Base-by-base conservation (phyloP, 2,113 vertebrate genomes). In the Grammomys surdaster region DNA sequence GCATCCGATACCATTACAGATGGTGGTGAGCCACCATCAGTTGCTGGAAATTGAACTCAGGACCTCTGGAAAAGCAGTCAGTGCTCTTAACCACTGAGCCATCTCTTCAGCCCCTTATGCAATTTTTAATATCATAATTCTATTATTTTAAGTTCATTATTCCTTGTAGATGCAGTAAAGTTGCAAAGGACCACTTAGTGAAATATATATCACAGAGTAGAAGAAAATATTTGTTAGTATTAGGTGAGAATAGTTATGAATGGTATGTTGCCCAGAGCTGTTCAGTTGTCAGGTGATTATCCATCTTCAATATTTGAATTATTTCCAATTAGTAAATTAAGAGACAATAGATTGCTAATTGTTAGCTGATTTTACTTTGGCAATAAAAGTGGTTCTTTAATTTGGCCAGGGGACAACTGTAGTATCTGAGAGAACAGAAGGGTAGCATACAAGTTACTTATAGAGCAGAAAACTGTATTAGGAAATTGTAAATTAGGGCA, bases 101-200 rank as follows among this genome's bases (percentile, higher is more conserved):
- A 67, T 67, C 65, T 67, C 28, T 67, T 28, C 28, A 4, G 26
- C 10, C 26, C 65, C 65, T 67, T 4, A 31, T 67, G 28, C 65
- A 67, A 31, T 31, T 67, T 67, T 95, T 85, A 86, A 72, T 40
- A 91, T 91, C 69, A 91, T 87, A 96, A 78, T 85, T 91, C 26
- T 33, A 88, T 90, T 73, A 70, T 54, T 78, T 72, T 58, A 95
- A 84, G 33, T 40, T n/a, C 19, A 75, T 65, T 93, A 26, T 89
- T 82, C 78, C 93, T 58, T 95, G 12, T 56, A 92, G 51, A 5
- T 54, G 1, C 9, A 80, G 13, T 31, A 22, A 43, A 46, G 46
- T 56, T n/a, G 63, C 0, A 67, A 69, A 60, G 48, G 72, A 54
- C 80, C 54, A 46, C 5, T 88, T 60, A 22, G 24, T 72, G 51